phyloP scores from a whole-genome alignment of 2,113 vertebrate species.

The Cinclus mexicanus region DNA sequence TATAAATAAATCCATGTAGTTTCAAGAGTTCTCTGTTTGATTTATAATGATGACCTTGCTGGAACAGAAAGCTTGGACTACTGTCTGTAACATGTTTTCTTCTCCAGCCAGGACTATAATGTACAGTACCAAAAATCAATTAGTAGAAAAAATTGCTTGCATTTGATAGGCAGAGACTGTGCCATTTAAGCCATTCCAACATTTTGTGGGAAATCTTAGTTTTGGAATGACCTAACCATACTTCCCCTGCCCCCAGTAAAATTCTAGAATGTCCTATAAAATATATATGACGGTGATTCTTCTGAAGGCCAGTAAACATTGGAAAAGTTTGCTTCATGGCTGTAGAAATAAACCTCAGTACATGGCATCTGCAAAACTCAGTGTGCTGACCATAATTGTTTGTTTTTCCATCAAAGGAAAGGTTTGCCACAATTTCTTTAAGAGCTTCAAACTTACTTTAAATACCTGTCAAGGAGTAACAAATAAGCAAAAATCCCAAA shows the following conservation, averaged over 20 bases:
- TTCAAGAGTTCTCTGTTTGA: background rate
- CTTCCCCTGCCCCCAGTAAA: rapidly evolving
- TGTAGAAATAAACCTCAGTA: background rate
- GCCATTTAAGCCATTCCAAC: background rate
- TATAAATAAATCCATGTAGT: background rate
- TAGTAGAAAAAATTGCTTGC: background rate
- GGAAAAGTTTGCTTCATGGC: background rate
- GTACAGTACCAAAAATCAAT: background rate
- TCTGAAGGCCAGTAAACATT: background rate
- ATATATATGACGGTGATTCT: background rate
- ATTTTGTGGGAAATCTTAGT: background rate
- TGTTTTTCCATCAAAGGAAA: background rate
- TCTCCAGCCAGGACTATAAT: background rate
- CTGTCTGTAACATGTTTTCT: background rate
- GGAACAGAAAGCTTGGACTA: background rate
- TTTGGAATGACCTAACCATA: background rate
- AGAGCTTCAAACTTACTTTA: background rate
- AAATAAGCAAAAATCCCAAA: background rate
- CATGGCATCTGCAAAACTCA: background rate
- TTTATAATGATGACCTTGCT: background rate
- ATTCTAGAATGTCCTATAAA: background rate
- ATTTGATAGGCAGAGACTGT: background rate
- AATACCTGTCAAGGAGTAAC: background rate
- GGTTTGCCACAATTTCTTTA: background rate
- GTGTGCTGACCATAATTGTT: background rate